phyloP scores from a whole-genome alignment of 2,888 invertebrate species.

The Asteroscopus sphinx region DNA sequence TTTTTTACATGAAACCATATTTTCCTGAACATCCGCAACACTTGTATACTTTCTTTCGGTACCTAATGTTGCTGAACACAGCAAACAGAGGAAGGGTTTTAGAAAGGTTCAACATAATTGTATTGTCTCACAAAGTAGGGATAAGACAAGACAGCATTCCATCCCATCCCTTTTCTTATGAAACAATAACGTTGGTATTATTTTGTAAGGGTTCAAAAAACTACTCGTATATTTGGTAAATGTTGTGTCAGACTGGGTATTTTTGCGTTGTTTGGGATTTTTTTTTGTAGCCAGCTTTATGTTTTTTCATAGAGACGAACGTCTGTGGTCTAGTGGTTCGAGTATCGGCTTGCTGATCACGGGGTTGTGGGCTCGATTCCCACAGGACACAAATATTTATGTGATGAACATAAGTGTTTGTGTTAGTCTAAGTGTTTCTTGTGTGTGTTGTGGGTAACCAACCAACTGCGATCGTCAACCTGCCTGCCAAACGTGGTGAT shows the following conservation, averaged over 20 bases:
- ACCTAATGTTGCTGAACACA: slow-evolving; percentile 7
- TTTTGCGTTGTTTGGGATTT: background rate
- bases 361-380: too few relatives aligned
- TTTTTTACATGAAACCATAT: slow-evolving; percentile 9
- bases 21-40: slow-evolving; percentile 3
- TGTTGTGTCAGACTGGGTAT: background rate
- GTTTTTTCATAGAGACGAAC: too few relatives aligned
- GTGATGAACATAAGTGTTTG: too few relatives aligned
- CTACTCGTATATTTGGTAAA: slow-evolving; percentile 23
- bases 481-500: too few relatives aligned
- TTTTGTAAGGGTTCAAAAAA: slow-evolving; percentile 13
- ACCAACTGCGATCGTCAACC: too few relatives aligned
- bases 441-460: too few relatives aligned
- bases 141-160: slow-evolving; percentile 1
- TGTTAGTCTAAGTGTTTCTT: too few relatives aligned
- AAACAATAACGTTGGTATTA: slow-evolving; percentile 27
- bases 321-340: too few relatives aligned
- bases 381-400: too few relatives aligned
- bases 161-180: slow-evolving; percentile 12
- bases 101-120: slow-evolving; percentile 29
- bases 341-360: too few relatives aligned
- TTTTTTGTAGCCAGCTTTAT: background rate
- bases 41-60: slow-evolving; percentile 14
- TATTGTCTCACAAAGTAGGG: slow-evolving; percentile 20
- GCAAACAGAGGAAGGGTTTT: slow-evolving; percentile 15